Evolutionary conservation across 1,140 invertebrate genomes (phyloP), one percentile per base, ranked within the genome.

Genomic region (Eulimnadia texana): DNA sequence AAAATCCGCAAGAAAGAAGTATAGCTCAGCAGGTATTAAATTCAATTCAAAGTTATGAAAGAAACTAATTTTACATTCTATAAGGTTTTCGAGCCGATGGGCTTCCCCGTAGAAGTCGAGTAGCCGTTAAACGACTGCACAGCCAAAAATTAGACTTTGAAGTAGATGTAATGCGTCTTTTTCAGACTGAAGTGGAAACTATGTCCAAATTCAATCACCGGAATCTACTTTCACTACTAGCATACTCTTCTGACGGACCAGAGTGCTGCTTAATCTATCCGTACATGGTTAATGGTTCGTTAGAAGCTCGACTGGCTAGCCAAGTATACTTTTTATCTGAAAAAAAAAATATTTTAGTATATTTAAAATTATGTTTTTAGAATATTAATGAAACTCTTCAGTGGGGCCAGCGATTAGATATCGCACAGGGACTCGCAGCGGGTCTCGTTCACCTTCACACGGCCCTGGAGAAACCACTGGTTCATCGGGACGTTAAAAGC

Each of bases 401-500:
- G 61, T 79, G 78, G 73, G 68, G 67, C 25, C 69, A 76, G 62
- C 71, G 84, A 64, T 65, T 84, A 1, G 67, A 74, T 19, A 81
- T 86, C 49, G 77, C 80, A 59, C 63, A 76, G 29, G 83, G 81
- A 22, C 80, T 80, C 23, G 79, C 80, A 1, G 84, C 80, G 11
- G 70, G 71, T 0, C 70, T 84, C 27, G 71, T 75, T 50, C 82
- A 84, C 70, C 73, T 88, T 16, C 84, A 88, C 69, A 77, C 76
- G 29, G 71, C 69, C 16, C 68, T 71, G 65, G 67, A 72, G 1
- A 73, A 73, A 55, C 79, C 80, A 11, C 72, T 84, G 20, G 79
- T 87, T 63, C 84, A 88, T 70, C 74, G 84, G 62, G 85, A 88
- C 73, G 79, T 88, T 19, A 88, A 88, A 73, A 82, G 79, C 71